Evolutionary conservation across 2,113 vertebrate species (phyloP), one percentile per base, ranked within the genome.

Genomic region (Noctilio leporinus): DNA sequence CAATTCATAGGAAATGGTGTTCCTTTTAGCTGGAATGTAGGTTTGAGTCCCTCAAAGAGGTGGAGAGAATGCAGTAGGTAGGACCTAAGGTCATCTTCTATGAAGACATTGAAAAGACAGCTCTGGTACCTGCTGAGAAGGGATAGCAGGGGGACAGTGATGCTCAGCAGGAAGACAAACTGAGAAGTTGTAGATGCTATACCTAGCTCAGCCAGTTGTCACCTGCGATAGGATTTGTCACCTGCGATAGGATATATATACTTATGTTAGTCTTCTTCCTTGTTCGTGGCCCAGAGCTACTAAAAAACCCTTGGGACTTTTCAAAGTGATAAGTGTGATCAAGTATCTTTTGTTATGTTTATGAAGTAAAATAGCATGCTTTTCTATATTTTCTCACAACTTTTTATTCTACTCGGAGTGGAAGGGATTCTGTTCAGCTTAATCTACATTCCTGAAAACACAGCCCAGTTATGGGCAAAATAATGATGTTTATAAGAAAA

Each of bases 191-290:
- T 69, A 30, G 26, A 15, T 67, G 4, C 64, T 47, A 35, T 40
- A 70, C 49, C 38, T 20, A 30, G 20, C 33, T 81, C 65, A 47
- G 51, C 65, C 51, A 49, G 70, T 57, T 82, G 49, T 55, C 69
- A 87, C 85, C 53, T 87, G 7, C 59, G 67, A 26, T n/a, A n/a
- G n/a, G n/a, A 49, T 82, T 57, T 82, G 49, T 55, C 69, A 87
- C 85, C 53, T 87, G 7, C 59, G 67, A 26, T n/a, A n/a, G n/a
- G n/a, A n/a, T n/a, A n/a, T n/a, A n/a, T n/a, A n/a, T n/a, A n/a
- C n/a, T n/a, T n/a, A n/a, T n/a, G n/a, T n/a, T n/a, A 5, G 22
- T 67, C 14, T 49, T 69, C 19, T 38, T 67, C 15, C 59, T 43
- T 1, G 4, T 33, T 83, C 43, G 30, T 49, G 81, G 43, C 59